These are phyloP conservation scores for Cancer borealis DNA, from an alignment of 2,888 invertebrate genomes.

Conservation along the genomic window DNA sequence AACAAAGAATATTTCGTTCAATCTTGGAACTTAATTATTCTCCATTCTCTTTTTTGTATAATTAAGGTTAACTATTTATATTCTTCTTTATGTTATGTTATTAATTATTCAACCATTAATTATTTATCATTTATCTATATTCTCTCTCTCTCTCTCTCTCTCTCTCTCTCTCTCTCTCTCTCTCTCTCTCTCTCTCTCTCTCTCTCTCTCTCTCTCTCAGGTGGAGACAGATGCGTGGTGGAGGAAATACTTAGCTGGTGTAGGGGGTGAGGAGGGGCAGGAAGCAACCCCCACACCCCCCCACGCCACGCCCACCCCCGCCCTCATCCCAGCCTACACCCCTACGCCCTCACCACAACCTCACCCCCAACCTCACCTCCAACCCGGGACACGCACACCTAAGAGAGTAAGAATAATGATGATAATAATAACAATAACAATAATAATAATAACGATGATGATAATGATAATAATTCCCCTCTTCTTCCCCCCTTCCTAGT, in stretches of 20 bases:
- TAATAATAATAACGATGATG: neutral
- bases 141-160: neutral
- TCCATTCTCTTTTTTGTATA: neutral
- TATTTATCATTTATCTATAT: neutral
- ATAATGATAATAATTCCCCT: neutral
- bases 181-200: neutral
- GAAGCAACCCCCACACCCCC: neutral
- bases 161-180: constrained; percentile 1
- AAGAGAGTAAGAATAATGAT: constrained; percentile 37
- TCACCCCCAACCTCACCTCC: neutral
- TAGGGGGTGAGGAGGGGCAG: neutral
- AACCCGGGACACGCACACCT: neutral
- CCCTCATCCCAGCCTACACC: constrained; percentile 20
- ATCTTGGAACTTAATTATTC: neutral
- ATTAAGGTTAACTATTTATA: neutral
- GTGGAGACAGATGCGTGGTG: neutral
- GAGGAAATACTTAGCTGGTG: neutral
- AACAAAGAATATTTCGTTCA: neutral
- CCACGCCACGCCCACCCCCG: neutral
- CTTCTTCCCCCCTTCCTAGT: neutral
- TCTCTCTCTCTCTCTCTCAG: neutral
- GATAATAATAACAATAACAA: neutral
- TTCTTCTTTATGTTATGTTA: neutral
- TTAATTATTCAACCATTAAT: neutral
- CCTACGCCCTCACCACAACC: neutral